Base-by-base conservation (phyloP, 2,797 vertebrate species). In the Pyrocephalus nanus region DNA sequence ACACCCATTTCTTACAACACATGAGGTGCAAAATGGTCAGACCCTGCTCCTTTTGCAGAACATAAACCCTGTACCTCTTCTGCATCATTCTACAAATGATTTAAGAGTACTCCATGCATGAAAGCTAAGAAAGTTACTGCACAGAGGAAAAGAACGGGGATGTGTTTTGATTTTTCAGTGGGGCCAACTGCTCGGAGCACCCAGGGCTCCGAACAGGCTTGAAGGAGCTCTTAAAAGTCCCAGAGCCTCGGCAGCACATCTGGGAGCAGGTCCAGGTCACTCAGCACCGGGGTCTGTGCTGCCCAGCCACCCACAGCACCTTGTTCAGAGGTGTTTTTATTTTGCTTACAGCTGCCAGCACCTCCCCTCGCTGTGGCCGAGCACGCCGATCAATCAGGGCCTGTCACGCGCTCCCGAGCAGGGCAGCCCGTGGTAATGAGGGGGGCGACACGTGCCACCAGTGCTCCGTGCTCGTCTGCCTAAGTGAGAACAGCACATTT, bases 401-500 rank as follows among this genome's bases (percentile, higher is more conserved):
- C 77, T 91, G 81, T n/a, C 77, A 77, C 1, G 38, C 75, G 66
- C 36, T 51, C 77, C 94, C 45, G 13, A 90, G 69, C 94, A 71
- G 74, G 89, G 76, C 93, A 70, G n/a, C 79, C 66, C 25, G 48
- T 86, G 95, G 13, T 79, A 51, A 53, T 26, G 92, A 94, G 96
- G 95, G 85, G 88, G 95, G 90, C 90, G 95, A 92, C 95, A 94
- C 92, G 82, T 94, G 92, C 88, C 96, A 96, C 90, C 91, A 73
- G 85, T 48, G 80, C 91, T 94, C 80, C 18, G 29, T 30, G 51
- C 96, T 93, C 55, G 6, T 90, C 92, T 96, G 96, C 57, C 5
- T 82, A 71, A 95, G 95, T 93, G 95, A 95, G 88, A 96, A 95
- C 94, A 85, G 96, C 96, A 96, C 94, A 94, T 90, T 95, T 92